Base-by-base conservation (phyloP, 2,113 vertebrate genomes). In the Tenrec ecaudatus region DNA sequence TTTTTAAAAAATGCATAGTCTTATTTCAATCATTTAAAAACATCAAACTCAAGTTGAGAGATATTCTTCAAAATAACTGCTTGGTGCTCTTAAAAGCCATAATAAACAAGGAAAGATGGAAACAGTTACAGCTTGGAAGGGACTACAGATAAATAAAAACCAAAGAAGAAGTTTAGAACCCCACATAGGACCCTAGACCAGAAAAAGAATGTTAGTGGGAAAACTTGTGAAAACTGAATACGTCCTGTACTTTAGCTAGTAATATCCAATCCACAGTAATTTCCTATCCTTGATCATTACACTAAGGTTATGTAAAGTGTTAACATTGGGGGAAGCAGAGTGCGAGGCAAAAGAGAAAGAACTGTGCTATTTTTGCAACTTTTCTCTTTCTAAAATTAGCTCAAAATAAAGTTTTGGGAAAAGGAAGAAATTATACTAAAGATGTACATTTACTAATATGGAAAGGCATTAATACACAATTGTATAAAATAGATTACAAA, bases 401-500 rank as follows among this genome's bases (percentile, higher is more conserved):
- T 71, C 38, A 57, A 87, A 90, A 40, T 19, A 73, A 88, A 58
- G 33, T 75, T 75, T 36, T 40, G 64, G 47, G 47, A 92, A 75
- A 79, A 12, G 22, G 12, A 66, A 76, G 31, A 76, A 66, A 19
- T 20, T 2, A 77, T 71, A 77, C 3, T 71, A 22, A 69, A 71
- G 53, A 90, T 90, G 68, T 58, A 40, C 81, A 82, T 87, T 79
- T 87, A 64, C 64, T 64, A 78, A 68, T 87, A 68, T 23, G 29
- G 47, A 90, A 87, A 79, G 71, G 27, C 9, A 94, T 64, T 40
- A 90, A 38, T 29, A 75, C 4, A 86, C 1, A 90, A 16, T 27
- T 85, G 53, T 53, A 17, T n/a, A 90, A 81, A 94, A 33, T 33
- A 90, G 58, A 23, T 82, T 82, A 76, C 82, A 82, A 86, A 86